phyloP scores from a whole-genome alignment of 2,797 vertebrate species.

The Notolepis coatsorum region DNA sequence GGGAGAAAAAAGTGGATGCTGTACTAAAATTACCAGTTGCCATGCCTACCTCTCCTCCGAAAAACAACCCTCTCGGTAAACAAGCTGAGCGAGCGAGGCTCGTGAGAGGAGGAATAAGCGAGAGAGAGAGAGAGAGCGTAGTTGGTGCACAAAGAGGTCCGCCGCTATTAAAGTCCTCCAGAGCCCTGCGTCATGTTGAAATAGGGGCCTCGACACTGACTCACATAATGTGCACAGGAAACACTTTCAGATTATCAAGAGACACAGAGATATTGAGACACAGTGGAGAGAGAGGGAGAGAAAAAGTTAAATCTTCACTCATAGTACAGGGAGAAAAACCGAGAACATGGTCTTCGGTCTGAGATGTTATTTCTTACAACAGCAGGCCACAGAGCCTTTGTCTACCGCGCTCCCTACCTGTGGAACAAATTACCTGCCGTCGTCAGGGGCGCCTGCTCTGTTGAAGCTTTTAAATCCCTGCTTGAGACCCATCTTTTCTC shows the following conservation, averaged over 20 bases:
- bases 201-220: conserved; percentile 34
- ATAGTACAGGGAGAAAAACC: conserved; percentile 9
- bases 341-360: conserved; percentile 1
- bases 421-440: too few species aligned
- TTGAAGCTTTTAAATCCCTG: too few species aligned
- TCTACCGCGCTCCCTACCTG: too few species aligned
- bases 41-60: too few species aligned
- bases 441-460: too few species aligned
- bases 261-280: conserved; percentile 1
- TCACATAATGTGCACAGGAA: conserved; percentile 20
- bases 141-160: conserved; percentile 20
- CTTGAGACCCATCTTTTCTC: too few species aligned
- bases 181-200: conserved; percentile 34
- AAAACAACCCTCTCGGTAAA: too few species aligned
- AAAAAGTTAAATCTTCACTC: conserved; percentile 3
- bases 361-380: background rate
- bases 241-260: background rate
- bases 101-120: too few species aligned
- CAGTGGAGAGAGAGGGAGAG: background rate
- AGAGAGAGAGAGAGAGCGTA: conserved; percentile 5
- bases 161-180: conserved; percentile 46
- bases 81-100: too few species aligned
- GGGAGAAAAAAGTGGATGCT: too few species aligned
- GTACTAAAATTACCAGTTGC: too few species aligned
- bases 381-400: too few species aligned